A percentile compares a stretch with the other conserved stretches of the same genome.
Evolutionary conservation across 1,140 invertebrate species (phyloP).

Genomic region (Drosophila obscura): DNA sequence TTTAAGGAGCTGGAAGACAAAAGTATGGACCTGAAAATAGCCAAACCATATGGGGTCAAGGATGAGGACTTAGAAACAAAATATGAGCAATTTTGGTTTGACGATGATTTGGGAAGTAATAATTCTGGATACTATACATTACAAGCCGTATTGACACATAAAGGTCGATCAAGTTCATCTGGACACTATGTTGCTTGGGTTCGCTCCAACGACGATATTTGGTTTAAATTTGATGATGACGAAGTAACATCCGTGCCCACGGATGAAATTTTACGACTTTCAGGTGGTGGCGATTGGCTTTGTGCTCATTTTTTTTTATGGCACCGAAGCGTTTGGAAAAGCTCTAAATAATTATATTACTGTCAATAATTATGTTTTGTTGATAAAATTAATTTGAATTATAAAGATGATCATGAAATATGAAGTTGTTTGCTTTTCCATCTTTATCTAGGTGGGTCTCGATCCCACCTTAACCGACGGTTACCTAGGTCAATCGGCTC

Average conservation of each 20-base stretch:
- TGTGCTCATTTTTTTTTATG: conserved; percentile 98
- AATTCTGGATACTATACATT: conserved; percentile 98
- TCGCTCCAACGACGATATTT: conserved; percentile 88
- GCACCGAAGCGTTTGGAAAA: conserved; percentile 88
- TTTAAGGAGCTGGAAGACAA: conserved; percentile 89
- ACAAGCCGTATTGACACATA: conserved; percentile 98
- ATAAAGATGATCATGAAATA: background rate
- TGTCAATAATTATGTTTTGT: conserved; percentile 60
- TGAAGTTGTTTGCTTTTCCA: too few species aligned
- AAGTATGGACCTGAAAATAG: conserved; percentile 77
- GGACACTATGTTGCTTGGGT: conserved; percentile 99
- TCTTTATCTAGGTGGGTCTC: too few species aligned
- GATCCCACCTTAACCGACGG: too few species aligned
- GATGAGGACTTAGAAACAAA: conserved; percentile 58
- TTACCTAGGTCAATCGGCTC: too few species aligned
- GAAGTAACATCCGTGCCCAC: conserved; percentile 93
- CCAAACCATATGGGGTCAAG: conserved; percentile 62
- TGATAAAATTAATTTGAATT: conserved; percentile 57
- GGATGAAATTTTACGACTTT: conserved; percentile 97
- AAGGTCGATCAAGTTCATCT: conserved; percentile 97
- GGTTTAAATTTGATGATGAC: conserved; percentile 99
- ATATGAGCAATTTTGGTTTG: conserved; percentile 72
- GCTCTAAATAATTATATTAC: conserved; percentile 53
- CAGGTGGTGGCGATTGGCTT: conserved; percentile 99
- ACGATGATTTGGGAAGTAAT: conserved; percentile 95